These are phyloP conservation scores for Thinocorus orbignyianus DNA, from an alignment of 2,113 vertebrate species.

Conservation along the genomic window DNA sequence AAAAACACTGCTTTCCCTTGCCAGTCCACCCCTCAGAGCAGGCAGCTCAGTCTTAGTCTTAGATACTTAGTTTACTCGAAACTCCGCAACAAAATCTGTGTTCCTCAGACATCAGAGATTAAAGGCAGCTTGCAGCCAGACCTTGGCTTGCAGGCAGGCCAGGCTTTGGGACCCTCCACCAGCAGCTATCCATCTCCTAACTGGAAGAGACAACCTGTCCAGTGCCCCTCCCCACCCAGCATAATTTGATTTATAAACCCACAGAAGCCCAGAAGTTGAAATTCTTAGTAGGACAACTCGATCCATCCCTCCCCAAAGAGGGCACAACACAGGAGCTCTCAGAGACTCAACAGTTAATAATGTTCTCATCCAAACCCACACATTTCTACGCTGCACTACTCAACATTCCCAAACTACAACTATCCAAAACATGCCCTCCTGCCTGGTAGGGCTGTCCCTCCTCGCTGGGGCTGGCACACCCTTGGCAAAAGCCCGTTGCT, in stretches of 20 bases:
- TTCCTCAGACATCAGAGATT: background rate
- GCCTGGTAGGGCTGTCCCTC: background rate
- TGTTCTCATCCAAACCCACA: background rate
- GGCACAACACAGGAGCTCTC: background rate
- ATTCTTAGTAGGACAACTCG: background rate
- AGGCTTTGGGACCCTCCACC: background rate
- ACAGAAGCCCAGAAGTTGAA: background rate
- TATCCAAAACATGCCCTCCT: background rate
- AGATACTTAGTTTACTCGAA: rapidly evolving
- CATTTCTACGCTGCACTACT: rapidly evolving
- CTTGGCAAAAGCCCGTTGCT: background rate
- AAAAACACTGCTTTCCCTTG: rapidly evolving
- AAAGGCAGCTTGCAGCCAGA: background rate
- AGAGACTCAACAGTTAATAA: background rate
- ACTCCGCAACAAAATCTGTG: background rate
- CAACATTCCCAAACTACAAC: background rate
- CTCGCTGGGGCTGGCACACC: rapidly evolving
- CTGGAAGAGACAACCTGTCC: background rate
- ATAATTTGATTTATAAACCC: background rate
- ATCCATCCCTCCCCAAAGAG: background rate
- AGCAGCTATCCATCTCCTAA: background rate
- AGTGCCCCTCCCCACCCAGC: background rate
- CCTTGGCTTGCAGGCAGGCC: background rate
- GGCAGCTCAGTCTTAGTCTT: background rate
- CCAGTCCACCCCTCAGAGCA: rapidly evolving